These are phyloP conservation scores for Neodon shergylaensis DNA, from an alignment of 2,113 vertebrate species.

Conservation along the genomic window DNA sequence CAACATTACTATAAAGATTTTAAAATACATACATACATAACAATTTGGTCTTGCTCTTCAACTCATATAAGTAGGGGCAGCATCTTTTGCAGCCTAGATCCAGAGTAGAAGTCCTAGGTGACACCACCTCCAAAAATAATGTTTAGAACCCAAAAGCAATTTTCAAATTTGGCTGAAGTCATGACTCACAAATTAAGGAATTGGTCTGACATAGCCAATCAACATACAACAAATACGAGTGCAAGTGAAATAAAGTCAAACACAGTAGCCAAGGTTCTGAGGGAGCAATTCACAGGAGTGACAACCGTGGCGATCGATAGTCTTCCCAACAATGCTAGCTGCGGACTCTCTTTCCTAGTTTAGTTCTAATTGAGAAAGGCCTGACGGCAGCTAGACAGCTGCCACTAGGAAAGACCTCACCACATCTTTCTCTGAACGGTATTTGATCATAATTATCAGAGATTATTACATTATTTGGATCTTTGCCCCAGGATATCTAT, in stretches of 20 bases:
- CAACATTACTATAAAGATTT: not conserved
- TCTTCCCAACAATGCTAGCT: not conserved
- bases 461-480: not conserved
- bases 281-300: not conserved
- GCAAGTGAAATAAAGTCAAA: not conserved
- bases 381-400: no score
- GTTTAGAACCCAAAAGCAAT: not conserved
- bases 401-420: not conserved
- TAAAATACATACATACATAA: not conserved
- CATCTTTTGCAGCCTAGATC: not conserved
- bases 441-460: not conserved
- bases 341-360: not conserved
- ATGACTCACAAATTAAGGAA: not conserved
- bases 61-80: not conserved
- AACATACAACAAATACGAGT: not conserved
- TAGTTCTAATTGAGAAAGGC: not conserved
- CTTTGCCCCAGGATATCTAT: not conserved
- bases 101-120: not conserved
- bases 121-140: not conserved
- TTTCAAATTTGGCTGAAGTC: not conserved
- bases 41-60: not conserved
- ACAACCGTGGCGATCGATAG: not conserved
- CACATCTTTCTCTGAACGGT: not conserved
- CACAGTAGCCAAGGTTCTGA: not conserved
- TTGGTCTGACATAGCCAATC: not conserved